Percentiles rank a stretch among this genome's conserved stretches.
Evolutionary conservation across 1,140 invertebrate species (phyloP).

Genomic region (Lepidurus couesii): DNA sequence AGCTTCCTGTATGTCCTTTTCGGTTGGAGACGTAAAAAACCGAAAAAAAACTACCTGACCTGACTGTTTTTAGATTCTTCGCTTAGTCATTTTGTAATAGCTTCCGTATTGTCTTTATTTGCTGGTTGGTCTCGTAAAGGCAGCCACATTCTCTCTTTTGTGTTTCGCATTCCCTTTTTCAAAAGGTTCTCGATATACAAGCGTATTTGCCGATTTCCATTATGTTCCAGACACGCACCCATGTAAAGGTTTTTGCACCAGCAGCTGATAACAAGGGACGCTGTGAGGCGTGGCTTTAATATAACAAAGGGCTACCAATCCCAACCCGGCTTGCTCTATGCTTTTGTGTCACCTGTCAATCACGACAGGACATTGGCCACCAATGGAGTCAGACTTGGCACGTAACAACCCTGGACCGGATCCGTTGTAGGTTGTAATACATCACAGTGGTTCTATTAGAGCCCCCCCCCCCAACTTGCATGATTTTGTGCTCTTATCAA

Average conservation of each 20-base stretch:
- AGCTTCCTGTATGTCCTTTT: too few species aligned
- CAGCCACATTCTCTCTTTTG: neutral
- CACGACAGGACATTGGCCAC: slow-evolving; percentile 4
- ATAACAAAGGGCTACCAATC: slow-evolving; percentile 13
- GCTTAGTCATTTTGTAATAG: neutral
- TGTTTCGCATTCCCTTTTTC: too few species aligned
- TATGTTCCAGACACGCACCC: neutral
- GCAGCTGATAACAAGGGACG: neutral
- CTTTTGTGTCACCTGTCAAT: slow-evolving; percentile 21
- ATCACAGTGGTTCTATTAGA: neutral
- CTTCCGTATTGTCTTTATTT: neutral
- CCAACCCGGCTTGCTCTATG: neutral
- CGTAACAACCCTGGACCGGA: neutral
- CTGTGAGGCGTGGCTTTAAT: neutral
- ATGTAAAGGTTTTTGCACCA: neutral
- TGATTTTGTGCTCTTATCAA: too few species aligned
- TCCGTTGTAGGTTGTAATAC: neutral
- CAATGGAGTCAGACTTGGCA: slow-evolving; percentile 21
- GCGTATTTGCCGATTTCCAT: neutral
- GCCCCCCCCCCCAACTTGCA: neutral
- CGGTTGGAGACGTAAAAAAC: too few species aligned
- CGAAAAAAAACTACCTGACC: neutral
- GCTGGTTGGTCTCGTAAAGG: neutral
- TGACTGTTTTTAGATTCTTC: neutral
- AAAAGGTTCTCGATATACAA: neutral